Percentiles rank a stretch among this genome's conserved stretches.
Conservation (phyloP, 2,888 invertebrate genomes). For the Trachelus troglodyta region DNA sequence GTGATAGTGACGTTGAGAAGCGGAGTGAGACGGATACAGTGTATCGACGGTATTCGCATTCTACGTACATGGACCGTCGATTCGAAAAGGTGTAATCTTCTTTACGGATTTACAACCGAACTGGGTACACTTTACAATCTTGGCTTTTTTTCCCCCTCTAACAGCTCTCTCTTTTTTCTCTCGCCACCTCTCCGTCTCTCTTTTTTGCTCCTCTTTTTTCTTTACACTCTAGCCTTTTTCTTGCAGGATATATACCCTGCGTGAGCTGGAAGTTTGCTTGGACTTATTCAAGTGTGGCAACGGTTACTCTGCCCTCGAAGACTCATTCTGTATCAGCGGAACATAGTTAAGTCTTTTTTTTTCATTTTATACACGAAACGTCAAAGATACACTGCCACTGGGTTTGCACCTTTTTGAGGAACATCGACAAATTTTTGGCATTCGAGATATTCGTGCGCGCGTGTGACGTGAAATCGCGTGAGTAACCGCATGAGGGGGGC, state of each 20-base stretch:
- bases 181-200: conserved; percentile 8
- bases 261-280: conserved; percentile 19
- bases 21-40: background rate
- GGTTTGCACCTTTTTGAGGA: conserved; percentile 5
- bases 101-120: conserved; percentile 34
- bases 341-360: background rate
- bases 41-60: background rate
- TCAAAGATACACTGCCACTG: conserved; percentile 6
- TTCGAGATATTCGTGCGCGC: background rate
- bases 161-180: conserved; percentile 13
- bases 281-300: background rate
- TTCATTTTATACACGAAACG: conserved; percentile 10
- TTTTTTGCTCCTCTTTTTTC: conserved; percentile 9
- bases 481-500: conserved; percentile 1
- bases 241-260: conserved; percentile 12
- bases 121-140: background rate
- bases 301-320: conserved; percentile 1
- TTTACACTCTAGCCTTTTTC: conserved; percentile 14
- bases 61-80: background rate
- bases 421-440: background rate
- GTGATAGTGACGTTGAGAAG: background rate
- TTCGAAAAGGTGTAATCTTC: conserved; percentile 44
- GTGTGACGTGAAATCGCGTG: background rate
- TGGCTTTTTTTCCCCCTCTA: background rate
- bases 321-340: conserved; percentile 2